phyloP scores from a whole-genome alignment of 2,113 vertebrate species.

The Eonycteris spelaea region DNA sequence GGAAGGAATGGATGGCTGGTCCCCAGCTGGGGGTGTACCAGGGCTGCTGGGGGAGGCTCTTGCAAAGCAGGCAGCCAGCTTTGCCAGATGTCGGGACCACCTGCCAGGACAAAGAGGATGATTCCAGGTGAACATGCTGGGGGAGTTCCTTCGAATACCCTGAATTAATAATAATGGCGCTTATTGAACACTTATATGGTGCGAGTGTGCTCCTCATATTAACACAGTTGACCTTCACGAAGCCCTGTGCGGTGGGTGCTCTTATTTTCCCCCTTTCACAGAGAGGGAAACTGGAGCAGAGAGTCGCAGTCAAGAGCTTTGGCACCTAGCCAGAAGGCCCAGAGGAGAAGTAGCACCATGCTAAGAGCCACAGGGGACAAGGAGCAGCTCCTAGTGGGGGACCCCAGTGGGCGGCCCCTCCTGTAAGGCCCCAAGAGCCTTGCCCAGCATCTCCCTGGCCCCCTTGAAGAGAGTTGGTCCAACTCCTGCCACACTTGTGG shows the following conservation, averaged over 20 bases:
- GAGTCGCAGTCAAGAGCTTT: not conserved
- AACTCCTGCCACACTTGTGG: constrained; percentile 65
- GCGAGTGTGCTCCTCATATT: too few relatives aligned
- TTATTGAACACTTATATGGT: not conserved
- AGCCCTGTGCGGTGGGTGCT: not conserved
- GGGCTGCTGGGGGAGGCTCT: not conserved
- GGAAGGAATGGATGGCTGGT: not conserved
- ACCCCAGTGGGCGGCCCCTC: not conserved
- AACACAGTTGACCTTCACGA: not conserved
- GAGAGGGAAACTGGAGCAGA: constrained; percentile 21
- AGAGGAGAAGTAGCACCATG: not conserved
- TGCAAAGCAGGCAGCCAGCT: not conserved
- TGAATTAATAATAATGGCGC: not conserved
- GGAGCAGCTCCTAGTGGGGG: not conserved
- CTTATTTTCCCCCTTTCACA: not conserved
- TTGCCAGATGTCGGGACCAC: not conserved
- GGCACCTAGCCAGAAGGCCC: not conserved
- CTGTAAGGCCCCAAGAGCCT: not conserved
- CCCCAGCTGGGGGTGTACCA: not conserved
- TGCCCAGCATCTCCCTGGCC: not conserved
- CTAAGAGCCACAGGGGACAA: not conserved
- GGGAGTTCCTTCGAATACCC: not conserved
- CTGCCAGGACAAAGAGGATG: not conserved
- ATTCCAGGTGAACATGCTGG: not conserved
- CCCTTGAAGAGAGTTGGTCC: not conserved